These are phyloP conservation scores for Tromatobia lineatoria DNA, from an alignment of 2,888 invertebrate genomes.

Conservation along the genomic window DNA sequence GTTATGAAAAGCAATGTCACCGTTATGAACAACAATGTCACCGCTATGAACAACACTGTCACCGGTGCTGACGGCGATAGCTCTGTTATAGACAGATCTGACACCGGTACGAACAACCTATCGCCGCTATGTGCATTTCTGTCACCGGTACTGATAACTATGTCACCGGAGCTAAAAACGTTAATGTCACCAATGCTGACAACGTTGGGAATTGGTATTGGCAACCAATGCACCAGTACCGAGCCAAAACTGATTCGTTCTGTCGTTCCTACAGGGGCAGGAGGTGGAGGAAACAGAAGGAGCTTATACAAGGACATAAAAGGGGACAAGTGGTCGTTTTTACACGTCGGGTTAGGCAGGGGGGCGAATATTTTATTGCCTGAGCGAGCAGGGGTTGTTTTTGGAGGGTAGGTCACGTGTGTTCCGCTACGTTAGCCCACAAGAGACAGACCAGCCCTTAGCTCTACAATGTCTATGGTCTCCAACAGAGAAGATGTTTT, in stretches of 20 bases:
- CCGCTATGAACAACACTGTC: too few relatives aligned
- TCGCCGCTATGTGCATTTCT: too few relatives aligned
- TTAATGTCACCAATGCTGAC: too few relatives aligned
- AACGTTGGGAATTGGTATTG: background rate
- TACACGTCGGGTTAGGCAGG: conserved; percentile 7
- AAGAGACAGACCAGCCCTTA: background rate
- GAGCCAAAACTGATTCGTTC: too few relatives aligned
- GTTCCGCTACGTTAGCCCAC: background rate
- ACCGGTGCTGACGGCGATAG: too few relatives aligned
- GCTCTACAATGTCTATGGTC: background rate
- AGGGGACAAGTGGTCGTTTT: conserved; percentile 29
- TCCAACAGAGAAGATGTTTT: conserved; percentile 10
- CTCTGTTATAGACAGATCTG: too few relatives aligned
- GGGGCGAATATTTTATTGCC: conserved; percentile 26
- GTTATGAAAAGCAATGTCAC: too few relatives aligned
- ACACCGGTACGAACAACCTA: too few relatives aligned
- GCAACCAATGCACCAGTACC: background rate
- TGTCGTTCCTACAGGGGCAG: background rate
- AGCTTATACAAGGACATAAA: conserved; percentile 24
- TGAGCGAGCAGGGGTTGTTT: background rate
- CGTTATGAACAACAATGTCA: too few relatives aligned
- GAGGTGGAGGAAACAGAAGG: conserved; percentile 44
- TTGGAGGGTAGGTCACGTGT: conserved; percentile 5
- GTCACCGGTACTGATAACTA: too few relatives aligned
- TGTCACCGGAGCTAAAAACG: too few relatives aligned